phyloP scores from a whole-genome alignment of 2,888 invertebrate genomes.

The Tuberolachnus salignus region DNA sequence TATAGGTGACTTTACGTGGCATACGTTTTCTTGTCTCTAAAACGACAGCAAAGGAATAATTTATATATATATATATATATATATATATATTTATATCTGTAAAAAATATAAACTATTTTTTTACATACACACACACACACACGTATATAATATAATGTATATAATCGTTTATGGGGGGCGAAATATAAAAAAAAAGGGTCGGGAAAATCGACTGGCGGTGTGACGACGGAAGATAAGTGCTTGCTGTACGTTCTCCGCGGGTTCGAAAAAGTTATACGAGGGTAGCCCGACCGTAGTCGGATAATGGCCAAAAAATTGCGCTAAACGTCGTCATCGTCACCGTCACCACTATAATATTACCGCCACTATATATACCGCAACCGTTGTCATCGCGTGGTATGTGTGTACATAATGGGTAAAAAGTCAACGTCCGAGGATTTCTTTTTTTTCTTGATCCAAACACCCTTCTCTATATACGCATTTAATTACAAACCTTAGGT shows the following conservation, averaged over 20 bases:
- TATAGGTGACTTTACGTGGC: no score
- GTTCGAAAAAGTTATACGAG: constrained; percentile 20
- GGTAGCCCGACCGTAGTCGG: constrained; percentile 5
- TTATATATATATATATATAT: not conserved
- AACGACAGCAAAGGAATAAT: constrained; percentile 12
- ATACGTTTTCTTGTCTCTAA: not conserved
- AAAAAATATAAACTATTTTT: not conserved
- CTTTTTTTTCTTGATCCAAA: not conserved
- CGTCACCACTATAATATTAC: constrained; percentile 6
- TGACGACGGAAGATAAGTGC: constrained; percentile 46
- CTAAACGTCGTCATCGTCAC: constrained; percentile 36
- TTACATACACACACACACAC: no score
- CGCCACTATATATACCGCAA: not conserved
- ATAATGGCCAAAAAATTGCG: constrained; percentile 53
- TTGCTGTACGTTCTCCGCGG: constrained; percentile 29
- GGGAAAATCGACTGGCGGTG: constrained; percentile 20
- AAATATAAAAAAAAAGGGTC: constrained; percentile 41
- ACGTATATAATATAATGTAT: not conserved
- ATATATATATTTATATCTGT: no score
- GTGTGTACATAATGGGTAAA: constrained; percentile 28
- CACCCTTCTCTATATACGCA: not conserved
- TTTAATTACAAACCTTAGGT: constrained; percentile 32
- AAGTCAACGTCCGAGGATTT: not conserved
- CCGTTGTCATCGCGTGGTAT: not conserved
- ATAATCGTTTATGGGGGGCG: constrained; percentile 9